These are phyloP conservation scores for Listronotus bonariensis DNA, from an alignment of 1,140 invertebrate genomes.

Conservation along the genomic window DNA sequence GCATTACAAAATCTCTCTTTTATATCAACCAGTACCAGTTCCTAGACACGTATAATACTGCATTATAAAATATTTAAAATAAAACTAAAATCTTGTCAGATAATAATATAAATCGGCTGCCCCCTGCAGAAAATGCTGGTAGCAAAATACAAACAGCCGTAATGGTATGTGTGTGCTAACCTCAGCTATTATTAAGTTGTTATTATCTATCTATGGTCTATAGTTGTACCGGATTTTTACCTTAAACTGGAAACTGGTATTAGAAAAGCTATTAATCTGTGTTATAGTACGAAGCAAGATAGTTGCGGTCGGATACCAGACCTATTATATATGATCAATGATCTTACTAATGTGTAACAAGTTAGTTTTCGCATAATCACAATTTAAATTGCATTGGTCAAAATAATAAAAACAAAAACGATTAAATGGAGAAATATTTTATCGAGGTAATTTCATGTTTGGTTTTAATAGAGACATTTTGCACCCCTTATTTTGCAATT, in stretches of 20 bases:
- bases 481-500: no score
- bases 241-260: constrained; percentile 19
- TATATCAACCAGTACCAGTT: background rate
- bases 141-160: constrained; percentile 27
- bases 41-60: no score
- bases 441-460: no score
- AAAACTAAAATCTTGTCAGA: constrained; percentile 21
- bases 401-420: no score
- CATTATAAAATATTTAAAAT: background rate
- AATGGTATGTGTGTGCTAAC: constrained; percentile 23
- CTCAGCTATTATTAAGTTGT: constrained; percentile 31
- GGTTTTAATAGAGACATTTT: no score
- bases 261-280: constrained; percentile 4
- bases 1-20: background rate
- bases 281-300: no score
- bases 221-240: constrained; percentile 15
- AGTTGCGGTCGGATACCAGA: no score
- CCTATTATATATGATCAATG: no score
- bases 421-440: no score
- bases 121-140: constrained; percentile 21
- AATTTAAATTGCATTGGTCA: no score
- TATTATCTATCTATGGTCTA: constrained; percentile 21
- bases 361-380: no score
- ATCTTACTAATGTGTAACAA: no score
- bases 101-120: constrained; percentile 21